phyloP scores from a whole-genome alignment of 2,888 invertebrate species.

The Eupithecia exiguata region DNA sequence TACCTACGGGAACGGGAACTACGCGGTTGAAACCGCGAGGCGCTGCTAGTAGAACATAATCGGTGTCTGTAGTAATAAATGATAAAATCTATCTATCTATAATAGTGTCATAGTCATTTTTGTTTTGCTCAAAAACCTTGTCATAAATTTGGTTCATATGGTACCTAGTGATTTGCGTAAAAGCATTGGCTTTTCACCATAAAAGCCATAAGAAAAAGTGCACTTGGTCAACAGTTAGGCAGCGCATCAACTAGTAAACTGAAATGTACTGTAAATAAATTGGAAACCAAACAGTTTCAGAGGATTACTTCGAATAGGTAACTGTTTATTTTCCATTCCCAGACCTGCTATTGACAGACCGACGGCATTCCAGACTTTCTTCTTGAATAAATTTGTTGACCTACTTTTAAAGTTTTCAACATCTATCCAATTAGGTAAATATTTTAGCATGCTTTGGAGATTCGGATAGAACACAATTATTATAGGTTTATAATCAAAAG shows the following conservation, averaged over 20 bases:
- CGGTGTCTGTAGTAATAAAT: too few species aligned
- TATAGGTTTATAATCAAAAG: background rate
- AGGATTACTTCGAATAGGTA: constrained; percentile 2
- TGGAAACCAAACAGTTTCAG: background rate
- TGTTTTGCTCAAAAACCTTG: background rate
- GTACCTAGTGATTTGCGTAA: background rate
- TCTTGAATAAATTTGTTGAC: constrained; percentile 54
- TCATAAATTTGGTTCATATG: background rate
- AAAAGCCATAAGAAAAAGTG: background rate
- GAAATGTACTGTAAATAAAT: background rate
- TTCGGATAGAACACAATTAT: background rate
- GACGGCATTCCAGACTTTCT: constrained; percentile 50
- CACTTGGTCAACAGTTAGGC: background rate
- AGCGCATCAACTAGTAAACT: background rate
- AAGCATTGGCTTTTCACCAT: background rate
- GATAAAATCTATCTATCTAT: too few species aligned
- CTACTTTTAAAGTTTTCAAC: constrained; percentile 46
- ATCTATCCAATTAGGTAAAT: constrained; percentile 11
- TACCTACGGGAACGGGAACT: too few species aligned
- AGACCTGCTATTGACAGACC: constrained; percentile 51
- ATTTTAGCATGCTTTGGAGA: background rate
- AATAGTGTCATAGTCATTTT: too few species aligned
- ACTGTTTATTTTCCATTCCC: constrained; percentile 9
- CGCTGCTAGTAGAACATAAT: too few species aligned
- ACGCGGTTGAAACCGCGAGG: too few species aligned